A percentile compares a stretch with the other conserved stretches of the same genome.
Conservation (phyloP, 2,888 invertebrate genomes). For the Therioaphis trifolii region DNA sequence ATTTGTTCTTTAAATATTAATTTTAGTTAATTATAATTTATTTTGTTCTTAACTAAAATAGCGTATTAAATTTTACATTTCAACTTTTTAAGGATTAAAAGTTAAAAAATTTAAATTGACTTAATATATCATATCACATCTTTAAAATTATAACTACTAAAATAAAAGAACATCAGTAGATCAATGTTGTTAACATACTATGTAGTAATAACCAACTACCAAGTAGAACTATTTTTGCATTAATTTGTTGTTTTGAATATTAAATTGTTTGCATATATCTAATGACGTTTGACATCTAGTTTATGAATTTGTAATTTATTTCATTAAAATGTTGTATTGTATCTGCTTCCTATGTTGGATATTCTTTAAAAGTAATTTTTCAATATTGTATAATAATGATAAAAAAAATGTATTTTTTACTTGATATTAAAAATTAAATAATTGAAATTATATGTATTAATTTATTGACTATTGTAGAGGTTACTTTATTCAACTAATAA, state of each 20-base stretch:
- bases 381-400: not conserved
- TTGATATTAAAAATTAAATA: too few species aligned
- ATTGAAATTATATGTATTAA: too few species aligned
- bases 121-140: too few species aligned
- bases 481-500: too few species aligned
- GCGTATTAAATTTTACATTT: too few species aligned
- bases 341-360: not conserved
- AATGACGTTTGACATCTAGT: conserved; percentile 45
- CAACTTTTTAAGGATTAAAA: too few species aligned
- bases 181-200: not conserved
- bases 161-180: not conserved
- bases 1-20: too few species aligned
- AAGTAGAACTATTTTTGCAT: not conserved
- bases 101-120: too few species aligned
- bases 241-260: conserved; percentile 51
- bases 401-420: too few species aligned
- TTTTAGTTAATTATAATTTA: too few species aligned
- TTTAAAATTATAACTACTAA: conserved; percentile 70
- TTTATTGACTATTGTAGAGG: too few species aligned
- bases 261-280: conserved; percentile 23
- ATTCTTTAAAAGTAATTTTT: not conserved
- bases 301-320: conserved; percentile 37
- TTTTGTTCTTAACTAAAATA: too few species aligned
- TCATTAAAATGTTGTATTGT: not conserved
- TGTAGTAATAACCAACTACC: not conserved